A percentile compares a stretch with the other conserved stretches of the same genome.
These are phyloP conservation scores for Gisinianus flammeolus DNA, from an alignment of 2,888 invertebrate genomes.

Conservation along the genomic window DNA sequence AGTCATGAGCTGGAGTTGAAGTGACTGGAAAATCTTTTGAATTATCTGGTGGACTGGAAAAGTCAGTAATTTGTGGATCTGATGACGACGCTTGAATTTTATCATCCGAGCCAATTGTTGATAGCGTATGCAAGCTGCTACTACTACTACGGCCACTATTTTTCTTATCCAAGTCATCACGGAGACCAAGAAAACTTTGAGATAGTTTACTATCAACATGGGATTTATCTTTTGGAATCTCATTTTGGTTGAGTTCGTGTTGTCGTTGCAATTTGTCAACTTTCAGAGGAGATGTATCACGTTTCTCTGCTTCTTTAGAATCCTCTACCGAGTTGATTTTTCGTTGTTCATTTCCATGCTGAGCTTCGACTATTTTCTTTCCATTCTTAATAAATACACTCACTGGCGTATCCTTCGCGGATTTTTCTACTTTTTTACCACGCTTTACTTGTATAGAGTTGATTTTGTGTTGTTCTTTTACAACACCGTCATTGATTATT, in stretches of 20 bases:
- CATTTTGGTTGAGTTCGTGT: constrained; percentile 13
- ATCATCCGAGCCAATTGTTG: too few species aligned
- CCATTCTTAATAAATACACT: constrained; percentile 34
- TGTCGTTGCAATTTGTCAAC: constrained; percentile 33
- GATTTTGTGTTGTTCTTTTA: too few species aligned
- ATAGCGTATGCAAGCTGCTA: too few species aligned
- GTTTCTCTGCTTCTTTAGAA: constrained; percentile 25
- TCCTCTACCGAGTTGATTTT: constrained; percentile 4
- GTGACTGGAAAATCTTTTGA: constrained; percentile 15
- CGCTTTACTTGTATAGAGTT: background rate
- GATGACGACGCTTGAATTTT: too few species aligned
- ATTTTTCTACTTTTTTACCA: constrained; percentile 18
- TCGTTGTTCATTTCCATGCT: background rate
- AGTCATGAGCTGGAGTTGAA: constrained; percentile 14
- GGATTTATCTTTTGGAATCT: constrained; percentile 15
- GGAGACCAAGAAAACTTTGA: constrained; percentile 34
- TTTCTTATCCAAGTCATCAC: background rate
- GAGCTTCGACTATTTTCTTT: constrained; percentile 11
- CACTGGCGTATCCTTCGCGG: background rate
- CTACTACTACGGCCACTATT: too few species aligned
- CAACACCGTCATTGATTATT: too few species aligned
- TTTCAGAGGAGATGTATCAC: constrained; percentile 35
- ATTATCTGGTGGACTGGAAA: constrained; percentile 23
- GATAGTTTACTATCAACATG: constrained; percentile 18
- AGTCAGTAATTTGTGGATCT: too few species aligned